phyloP scores from a whole-genome alignment of 2,797 vertebrate genomes.

The Peromyscus attwateri region DNA sequence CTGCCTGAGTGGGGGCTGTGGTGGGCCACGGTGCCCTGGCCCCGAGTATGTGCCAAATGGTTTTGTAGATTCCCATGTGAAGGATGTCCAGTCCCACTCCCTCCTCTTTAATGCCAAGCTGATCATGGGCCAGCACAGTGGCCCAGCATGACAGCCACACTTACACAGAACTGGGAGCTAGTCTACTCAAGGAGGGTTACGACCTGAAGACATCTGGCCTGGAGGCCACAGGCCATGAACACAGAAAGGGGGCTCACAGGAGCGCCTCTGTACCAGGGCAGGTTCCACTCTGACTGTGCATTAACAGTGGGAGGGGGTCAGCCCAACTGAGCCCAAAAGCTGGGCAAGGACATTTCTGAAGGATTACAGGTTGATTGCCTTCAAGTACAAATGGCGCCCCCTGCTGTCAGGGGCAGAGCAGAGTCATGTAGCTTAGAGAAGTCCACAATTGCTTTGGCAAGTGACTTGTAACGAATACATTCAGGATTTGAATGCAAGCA shows the following conservation, averaged over 20 bases:
- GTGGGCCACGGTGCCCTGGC: neutral
- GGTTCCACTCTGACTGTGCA: neutral
- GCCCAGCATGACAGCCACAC: neutral
- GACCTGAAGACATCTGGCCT: neutral
- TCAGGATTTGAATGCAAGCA: slow-evolving; percentile 71
- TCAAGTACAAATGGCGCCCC: slow-evolving; percentile 77
- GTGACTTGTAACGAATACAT: slow-evolving; percentile 71
- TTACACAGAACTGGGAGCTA: neutral
- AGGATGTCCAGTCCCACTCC: neutral
- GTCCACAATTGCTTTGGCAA: slow-evolving; percentile 78
- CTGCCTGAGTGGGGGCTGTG: neutral
- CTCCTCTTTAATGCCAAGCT: neutral
- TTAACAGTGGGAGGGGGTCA: neutral
- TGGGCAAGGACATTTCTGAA: slow-evolving; percentile 57
- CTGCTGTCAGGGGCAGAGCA: slow-evolving; percentile 59
- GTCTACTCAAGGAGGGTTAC: neutral
- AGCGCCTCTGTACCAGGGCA: neutral
- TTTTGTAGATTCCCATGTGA: neutral
- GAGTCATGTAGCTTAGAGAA: slow-evolving; percentile 40
- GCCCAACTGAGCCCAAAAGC: slow-evolving; percentile 56
- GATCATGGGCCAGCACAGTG: neutral
- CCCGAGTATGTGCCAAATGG: neutral
- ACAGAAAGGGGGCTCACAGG: neutral
- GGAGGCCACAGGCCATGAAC: neutral
- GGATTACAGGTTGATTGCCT: slow-evolving; percentile 75